Evolutionary conservation across 2,888 invertebrate genomes (phyloP), one percentile per base, ranked within the genome.

Genomic region (Volucella bombylans): DNA sequence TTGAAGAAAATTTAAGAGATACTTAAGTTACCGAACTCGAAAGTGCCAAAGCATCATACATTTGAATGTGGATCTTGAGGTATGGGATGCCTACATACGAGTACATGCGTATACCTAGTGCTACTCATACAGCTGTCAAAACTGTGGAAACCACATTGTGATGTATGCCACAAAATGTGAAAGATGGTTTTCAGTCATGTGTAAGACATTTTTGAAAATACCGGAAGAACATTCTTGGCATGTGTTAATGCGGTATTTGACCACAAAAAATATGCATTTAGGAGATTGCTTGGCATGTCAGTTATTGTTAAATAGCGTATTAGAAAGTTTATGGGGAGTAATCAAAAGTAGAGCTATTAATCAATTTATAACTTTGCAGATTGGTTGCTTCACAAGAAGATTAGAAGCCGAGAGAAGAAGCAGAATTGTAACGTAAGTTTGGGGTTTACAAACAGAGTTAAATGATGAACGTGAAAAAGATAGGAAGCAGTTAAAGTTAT

Each of bases 51-150:
- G 6, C 6, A 31, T 23, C 31, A 31, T 31, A 31, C 6, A 6
- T 31, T 6, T 31, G 31, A 31, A 31, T 31, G 31, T 31, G 6
- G 31, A 31, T 31, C 31, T 6, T 31, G 6, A 6, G 31, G 31
- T 31, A 31, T 31, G 31, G 31, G 31, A 31, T 6, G 31, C 31
- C 31, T 62, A 10, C n/a, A 14, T 62, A n/a, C n/a, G n/a, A n/a
- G n/a, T n/a, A 38, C 31, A 31, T 38, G 62, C 43, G 6, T 61
- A 52, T 76, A 39, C 49, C 43, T 47, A 67, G 10, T 12, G 49
- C 23, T 61, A 23, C 80, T 83, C 79, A 74, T 69, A 65, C 79
- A 83, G 71, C 83, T 83, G 83, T 83, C 83, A 83, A 76, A 80
- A 83, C 55, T 71, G 59, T 65, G 69, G 54, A 80, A 83, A 80